phyloP scores from a whole-genome alignment of 2,888 invertebrate species.

The Cerastis leucographa region DNA sequence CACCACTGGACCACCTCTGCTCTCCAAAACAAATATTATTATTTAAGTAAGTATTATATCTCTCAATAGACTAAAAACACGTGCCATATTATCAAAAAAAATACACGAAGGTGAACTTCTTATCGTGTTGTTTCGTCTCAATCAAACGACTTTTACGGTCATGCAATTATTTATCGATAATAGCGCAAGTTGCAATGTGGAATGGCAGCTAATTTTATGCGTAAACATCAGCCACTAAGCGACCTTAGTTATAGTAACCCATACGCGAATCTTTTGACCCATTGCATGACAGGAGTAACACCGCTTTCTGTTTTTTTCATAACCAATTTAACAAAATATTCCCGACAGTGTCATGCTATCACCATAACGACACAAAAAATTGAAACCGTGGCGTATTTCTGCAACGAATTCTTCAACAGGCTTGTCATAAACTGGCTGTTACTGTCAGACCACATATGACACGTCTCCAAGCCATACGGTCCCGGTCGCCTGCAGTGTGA shows the following conservation, averaged over 20 bases:
- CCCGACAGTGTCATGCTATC: too few species aligned
- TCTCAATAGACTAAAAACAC: neutral
- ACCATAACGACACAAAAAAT: too few species aligned
- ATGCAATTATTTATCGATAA: constrained; percentile 9
- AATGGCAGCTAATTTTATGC: neutral
- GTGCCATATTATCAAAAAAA: constrained; percentile 22
- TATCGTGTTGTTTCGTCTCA: constrained; percentile 33
- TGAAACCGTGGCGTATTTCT: too few species aligned
- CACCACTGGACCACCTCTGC: too few species aligned
- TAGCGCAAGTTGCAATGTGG: neutral
- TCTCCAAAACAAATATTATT: too few species aligned
- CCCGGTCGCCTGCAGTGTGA: too few species aligned
- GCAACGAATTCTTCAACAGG: too few species aligned
- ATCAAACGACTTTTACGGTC: constrained; percentile 6
- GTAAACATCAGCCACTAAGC: neutral
- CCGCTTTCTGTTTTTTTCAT: too few species aligned
- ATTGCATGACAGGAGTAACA: neutral
- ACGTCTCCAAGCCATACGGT: too few species aligned
- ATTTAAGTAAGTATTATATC: neutral
- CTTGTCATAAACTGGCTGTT: too few species aligned
- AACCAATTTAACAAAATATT: too few species aligned
- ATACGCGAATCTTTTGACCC: neutral
- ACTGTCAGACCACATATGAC: too few species aligned
- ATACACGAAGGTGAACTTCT: constrained; percentile 33
- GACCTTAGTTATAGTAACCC: neutral